Conservation (phyloP, 2,113 vertebrate species). For the Ammodytes marinus region DNA sequence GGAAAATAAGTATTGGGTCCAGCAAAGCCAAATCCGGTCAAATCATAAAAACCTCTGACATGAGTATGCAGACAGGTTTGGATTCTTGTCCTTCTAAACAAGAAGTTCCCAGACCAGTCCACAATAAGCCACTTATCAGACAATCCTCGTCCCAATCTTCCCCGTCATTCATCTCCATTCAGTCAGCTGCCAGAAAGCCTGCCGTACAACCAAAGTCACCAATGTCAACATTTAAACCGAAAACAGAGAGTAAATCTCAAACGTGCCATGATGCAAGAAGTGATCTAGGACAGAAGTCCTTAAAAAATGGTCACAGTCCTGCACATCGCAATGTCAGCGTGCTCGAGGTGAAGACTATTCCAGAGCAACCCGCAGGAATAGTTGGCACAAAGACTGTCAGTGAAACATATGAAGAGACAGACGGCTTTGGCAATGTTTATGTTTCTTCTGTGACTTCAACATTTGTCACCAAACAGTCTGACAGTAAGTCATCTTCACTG, state of each 20-base stretch:
- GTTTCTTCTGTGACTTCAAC: conserved; percentile 88
- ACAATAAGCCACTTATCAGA: conserved; percentile 60
- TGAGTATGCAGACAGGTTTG: conserved; percentile 75
- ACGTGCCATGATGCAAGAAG: conserved; percentile 30
- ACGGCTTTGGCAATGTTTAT: conserved; percentile 89
- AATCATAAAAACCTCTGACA: conserved; percentile 37
- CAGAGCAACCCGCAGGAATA: conserved; percentile 81
- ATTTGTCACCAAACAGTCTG: conserved; percentile 88
- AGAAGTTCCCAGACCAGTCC: neutral
- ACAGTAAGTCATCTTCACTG: conserved; percentile 75
- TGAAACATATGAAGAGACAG: conserved; percentile 91
- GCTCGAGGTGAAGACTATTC: conserved; percentile 88
- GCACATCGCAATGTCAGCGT: conserved; percentile 86
- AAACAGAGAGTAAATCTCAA: conserved; percentile 36
- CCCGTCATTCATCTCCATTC: conserved; percentile 92
- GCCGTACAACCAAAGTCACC: conserved; percentile 65
- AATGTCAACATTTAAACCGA: conserved; percentile 69
- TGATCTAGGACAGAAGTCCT: conserved; percentile 28
- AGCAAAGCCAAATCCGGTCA: conserved; percentile 79
- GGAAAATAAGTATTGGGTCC: conserved; percentile 88
- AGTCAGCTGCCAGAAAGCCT: conserved; percentile 90
- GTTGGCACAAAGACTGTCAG: conserved; percentile 88
- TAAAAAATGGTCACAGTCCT: conserved; percentile 71
- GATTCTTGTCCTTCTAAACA: conserved; percentile 41
- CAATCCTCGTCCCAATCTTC: conserved; percentile 87